Base-by-base conservation (phyloP, 2,888 invertebrate species). In the Drosophila bunnanda region DNA sequence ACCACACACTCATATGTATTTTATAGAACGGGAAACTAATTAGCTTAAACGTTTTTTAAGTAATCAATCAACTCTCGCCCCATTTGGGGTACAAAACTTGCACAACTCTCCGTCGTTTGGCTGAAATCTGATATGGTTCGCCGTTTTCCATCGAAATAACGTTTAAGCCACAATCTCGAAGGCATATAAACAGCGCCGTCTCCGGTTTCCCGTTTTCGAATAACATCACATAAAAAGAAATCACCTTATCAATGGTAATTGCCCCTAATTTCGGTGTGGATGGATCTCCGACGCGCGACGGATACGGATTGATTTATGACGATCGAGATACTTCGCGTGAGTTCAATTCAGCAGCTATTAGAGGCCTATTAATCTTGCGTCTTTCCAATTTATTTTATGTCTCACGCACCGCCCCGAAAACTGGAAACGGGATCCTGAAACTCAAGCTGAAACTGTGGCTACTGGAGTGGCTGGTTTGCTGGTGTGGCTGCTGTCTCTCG, bases 181-280 rank as follows among this genome's bases (percentile, higher is more conserved):
- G 13, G 25, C 10, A 72, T 60, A 57, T 60, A 54, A 65, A 64
- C 61, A 60, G n/a, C n/a, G 34, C 34, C 6, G 22, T 5, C 34
- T 50, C 32, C 20, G 6, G 15, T 20, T 50, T 10, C 60, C 32
- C 32, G 6, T 58, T 56, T 38, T 28, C 20, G 20, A 64, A 72
- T 69, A 61, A 50, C 44, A 20, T 54, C 80, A 85, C 77, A 75
- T 70, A 61, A 72, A 80, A 75, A 39, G 60, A 58, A 48, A 71
- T 55, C 83, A 79, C 82, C 80, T 73, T 85, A 65, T 67, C 69
- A 88, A 67, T 71, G 61, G 70, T 86, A 76, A 80, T 86, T 82
- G 72, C 62, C 64, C 62, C 67, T 62, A 76, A 78, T 76, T 73
- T 67, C 67, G 66, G 60, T 75, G 15, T 22, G 34, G 22, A 52